These are phyloP conservation scores for Germaria angustata DNA, from an alignment of 2,888 invertebrate genomes.

Conservation along the genomic window DNA sequence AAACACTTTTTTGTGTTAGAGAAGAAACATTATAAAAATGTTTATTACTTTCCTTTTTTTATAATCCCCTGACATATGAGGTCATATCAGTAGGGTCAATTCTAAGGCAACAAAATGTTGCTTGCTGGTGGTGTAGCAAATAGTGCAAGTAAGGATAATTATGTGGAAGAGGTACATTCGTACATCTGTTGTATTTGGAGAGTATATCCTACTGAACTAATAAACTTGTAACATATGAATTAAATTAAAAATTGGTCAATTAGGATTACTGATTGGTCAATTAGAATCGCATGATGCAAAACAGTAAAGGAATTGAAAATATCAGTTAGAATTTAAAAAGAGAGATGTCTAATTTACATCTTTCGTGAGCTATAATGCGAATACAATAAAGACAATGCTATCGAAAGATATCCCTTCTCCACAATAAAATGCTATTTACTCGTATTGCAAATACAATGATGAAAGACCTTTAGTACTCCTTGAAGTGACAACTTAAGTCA, in stretches of 20 bases:
- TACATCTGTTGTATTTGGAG: background rate
- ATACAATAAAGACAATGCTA: too few species aligned
- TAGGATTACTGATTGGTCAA: slow-evolving; percentile 37
- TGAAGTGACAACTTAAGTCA: background rate
- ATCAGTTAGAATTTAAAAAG: background rate
- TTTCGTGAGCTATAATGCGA: too few species aligned
- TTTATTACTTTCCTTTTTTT: too few species aligned
- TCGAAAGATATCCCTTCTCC: too few species aligned
- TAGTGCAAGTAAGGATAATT: too few species aligned
- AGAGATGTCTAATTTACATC: too few species aligned
- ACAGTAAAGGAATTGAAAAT: slow-evolving; percentile 9
- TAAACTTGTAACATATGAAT: slow-evolving; percentile 6
- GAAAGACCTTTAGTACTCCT: background rate
- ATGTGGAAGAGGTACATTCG: too few species aligned
- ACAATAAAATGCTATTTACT: too few species aligned
- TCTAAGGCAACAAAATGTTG: slow-evolving; percentile 45
- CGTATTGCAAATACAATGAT: too few species aligned
- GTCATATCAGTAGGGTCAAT: slow-evolving; percentile 49
- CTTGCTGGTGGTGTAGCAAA: too few species aligned
- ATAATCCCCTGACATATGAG: slow-evolving; percentile 51
- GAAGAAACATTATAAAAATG: too few species aligned
- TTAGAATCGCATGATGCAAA: too few species aligned
- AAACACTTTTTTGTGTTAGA: slow-evolving; percentile 1
- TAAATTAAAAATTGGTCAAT: background rate
- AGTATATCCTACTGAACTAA: slow-evolving; percentile 6